Evolutionary conservation across 1,140 invertebrate genomes (phyloP).

Genomic region (Stratiolaelaps scimitus): DNA sequence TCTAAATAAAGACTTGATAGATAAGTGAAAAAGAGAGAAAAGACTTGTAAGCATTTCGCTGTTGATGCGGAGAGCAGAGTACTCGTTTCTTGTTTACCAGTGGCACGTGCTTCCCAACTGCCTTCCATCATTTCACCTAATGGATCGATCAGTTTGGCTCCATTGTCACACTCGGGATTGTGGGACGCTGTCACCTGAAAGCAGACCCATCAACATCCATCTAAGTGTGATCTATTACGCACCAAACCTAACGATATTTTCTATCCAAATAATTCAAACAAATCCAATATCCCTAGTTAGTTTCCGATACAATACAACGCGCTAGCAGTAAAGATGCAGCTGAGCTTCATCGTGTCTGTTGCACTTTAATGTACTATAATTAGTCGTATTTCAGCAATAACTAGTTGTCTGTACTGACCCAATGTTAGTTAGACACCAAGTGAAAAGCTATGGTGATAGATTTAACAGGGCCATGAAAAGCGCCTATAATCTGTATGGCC

Average conservation of each 20-base stretch:
- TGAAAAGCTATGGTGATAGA: background rate
- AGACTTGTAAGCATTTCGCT: too few relatives aligned
- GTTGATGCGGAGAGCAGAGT: too few relatives aligned
- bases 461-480: background rate
- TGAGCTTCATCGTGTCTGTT: too few relatives aligned
- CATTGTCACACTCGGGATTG: conserved; percentile 91
- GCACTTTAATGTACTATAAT: too few relatives aligned
- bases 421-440: too few relatives aligned
- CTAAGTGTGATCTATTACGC: background rate
- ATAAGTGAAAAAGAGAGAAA: too few relatives aligned
- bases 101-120: conserved; percentile 79
- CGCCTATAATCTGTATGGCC: background rate
- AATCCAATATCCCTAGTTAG: too few relatives aligned
- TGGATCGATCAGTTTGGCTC: conserved; percentile 89
- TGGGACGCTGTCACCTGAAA: conserved; percentile 88
- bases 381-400: too few relatives aligned
- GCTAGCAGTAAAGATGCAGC: too few relatives aligned
- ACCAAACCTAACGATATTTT: background rate
- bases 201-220: background rate
- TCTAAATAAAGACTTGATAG: too few relatives aligned
- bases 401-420: too few relatives aligned
- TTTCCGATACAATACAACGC: too few relatives aligned
- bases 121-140: conserved; percentile 86
- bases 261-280: background rate
- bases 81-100: conserved; percentile 41